Base-by-base conservation (phyloP, 2,888 invertebrate genomes). In the Ganaspis brasiliensis region DNA sequence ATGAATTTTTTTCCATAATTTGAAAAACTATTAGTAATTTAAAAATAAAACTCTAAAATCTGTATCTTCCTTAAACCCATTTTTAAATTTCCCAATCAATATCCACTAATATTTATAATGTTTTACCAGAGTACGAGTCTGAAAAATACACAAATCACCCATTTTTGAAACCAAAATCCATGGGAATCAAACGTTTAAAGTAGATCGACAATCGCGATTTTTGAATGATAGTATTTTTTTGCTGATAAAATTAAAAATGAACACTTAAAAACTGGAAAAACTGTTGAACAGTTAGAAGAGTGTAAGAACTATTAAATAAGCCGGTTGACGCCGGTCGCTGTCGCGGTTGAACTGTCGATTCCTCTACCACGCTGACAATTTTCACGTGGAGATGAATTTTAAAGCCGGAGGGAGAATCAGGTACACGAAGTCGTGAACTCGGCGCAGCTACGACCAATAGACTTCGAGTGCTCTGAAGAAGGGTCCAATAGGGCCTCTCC, bases 321-420 rank as follows among this genome's bases (percentile, higher is more conserved):
- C 31, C 72, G 70, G 19, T 76, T 57, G 81, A 49, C 71, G 76
- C 75, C 77, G 79, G 73, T 79, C 78, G 71, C 83, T 81, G 81
- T 79, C 77, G 78, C 72, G 82, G 81, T 84, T 81, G 61, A 79
- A 87, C 87, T 86, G 85, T 74, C 57, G 72, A 72, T 72, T 63
- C 45, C 71, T 75, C 79, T 80, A 81, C 81, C 83, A 74, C 78
- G 73, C 79, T 81, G 78, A 82, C 74, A 79, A 76, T 83, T 86
- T 86, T 87, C 85, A 85, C 86, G 82, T 83, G 84, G 80, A 76
- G 71, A 52, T 67, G 59, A 83, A 85, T 76, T 81, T 74, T 67
- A 56, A 79, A 78, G 37, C 40, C 24, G 70, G 81, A 52, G 77
- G 78, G 80, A 76, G 77, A 73, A 59, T 72, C 76, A 79, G 77